phyloP scores from a whole-genome alignment of 2,797 vertebrate species.

The Coregonus suidteri region DNA sequence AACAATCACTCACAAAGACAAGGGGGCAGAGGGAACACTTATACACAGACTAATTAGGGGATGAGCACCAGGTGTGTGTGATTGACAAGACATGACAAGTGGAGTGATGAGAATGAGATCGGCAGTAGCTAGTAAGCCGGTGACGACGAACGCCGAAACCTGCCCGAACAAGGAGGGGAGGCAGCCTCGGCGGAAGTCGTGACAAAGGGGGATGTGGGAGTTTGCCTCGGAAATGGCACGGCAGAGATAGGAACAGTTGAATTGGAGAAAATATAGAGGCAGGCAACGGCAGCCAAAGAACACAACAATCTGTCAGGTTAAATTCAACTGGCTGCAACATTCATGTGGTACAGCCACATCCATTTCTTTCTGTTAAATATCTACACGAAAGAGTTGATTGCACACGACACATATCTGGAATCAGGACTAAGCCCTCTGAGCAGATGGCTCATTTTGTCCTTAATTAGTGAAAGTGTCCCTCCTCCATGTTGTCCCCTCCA shows the following conservation, averaged over 20 bases:
- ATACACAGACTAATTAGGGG: too few relatives aligned
- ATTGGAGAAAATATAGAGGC: constrained; percentile 19
- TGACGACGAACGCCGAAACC: too few relatives aligned
- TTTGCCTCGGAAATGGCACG: constrained; percentile 28
- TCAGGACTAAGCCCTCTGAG: not conserved
- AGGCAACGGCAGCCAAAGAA: constrained; percentile 1
- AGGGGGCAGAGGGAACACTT: too few relatives aligned
- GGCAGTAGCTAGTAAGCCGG: too few relatives aligned
- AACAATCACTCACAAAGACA: too few relatives aligned
- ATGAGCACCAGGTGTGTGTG: too few relatives aligned
- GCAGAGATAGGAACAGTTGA: constrained; percentile 30
- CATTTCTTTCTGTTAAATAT: not conserved
- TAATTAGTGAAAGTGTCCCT: not conserved
- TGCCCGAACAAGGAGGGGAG: too few relatives aligned
- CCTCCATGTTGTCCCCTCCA: not conserved
- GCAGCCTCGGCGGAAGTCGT: too few relatives aligned
- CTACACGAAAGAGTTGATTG: not conserved
- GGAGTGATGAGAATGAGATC: too few relatives aligned
- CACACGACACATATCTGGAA: too few relatives aligned
- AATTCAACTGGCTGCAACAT: not conserved
- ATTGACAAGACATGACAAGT: too few relatives aligned
- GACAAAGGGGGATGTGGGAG: not conserved
- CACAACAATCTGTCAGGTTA: not conserved
- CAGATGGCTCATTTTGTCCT: not conserved
- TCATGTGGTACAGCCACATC: not conserved